Evolutionary conservation across 2,797 vertebrate species (phyloP), one percentile per base, ranked within the genome.

Genomic region (Vipera ursinii): DNA sequence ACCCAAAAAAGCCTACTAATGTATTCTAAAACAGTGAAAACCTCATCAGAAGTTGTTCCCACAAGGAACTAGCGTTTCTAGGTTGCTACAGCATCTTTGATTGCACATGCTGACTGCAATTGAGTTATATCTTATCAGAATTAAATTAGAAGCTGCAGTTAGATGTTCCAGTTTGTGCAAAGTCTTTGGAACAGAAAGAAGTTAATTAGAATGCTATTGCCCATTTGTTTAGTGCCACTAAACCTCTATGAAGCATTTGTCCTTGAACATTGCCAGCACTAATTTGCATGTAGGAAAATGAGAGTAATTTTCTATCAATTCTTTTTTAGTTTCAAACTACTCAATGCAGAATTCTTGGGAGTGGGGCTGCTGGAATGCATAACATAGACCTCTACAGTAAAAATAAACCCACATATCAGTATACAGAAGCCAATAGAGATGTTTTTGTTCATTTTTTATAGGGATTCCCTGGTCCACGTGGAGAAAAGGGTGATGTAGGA

Each of bases 401-500:
- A 94, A 48, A 56, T 91, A 92, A 91, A 92, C 55, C 86, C 93
- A 93, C 86, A 38, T 69, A 87, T 92, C 59, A 57, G n/a, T 86
- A 92, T 86, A 92, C 91, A 78, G 17, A 95, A 95, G 88, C 93
- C 94, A 93, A 94, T 86, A 93, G 89, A 88, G 92, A 82, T 93
- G 0, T 95, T 88, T 97, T 95, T 98, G 97, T 98, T 98, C 97
- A 92, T 98, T 98, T 98, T 98, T 93, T 92, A 9, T 98, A 99
- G 99, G 99, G 99, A 96, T 99, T 99, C 94, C 98, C 98, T 95
- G 99, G 99, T 97, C 98, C 99, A 98, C 98, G 97, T 97, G 99
- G 99, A 97, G 99, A 99, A 96, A 99, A 99, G 97, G 99, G 99
- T 97, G 98, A 99, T 98, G 94, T 97, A 96, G 99, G 99, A 98